Evolutionary conservation across 1,140 invertebrate species (phyloP).

Genomic region (Drosophila equinoxialis): DNA sequence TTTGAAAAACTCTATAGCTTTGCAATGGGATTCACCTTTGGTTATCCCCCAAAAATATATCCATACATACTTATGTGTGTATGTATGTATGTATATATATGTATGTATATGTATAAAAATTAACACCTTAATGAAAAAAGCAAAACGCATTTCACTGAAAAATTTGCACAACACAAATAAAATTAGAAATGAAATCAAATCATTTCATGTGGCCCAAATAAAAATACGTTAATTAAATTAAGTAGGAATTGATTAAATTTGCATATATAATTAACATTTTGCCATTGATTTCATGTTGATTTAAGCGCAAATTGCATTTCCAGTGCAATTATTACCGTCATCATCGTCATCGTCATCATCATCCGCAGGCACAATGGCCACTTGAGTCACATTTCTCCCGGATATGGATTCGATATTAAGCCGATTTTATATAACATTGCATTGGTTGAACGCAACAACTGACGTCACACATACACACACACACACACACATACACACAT

Average conservation of each 20-base stretch:
- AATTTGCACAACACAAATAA: slow-evolving; percentile 9
- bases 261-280: slow-evolving; percentile 60
- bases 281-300: slow-evolving; percentile 34
- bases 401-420: slow-evolving; percentile 39
- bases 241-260: slow-evolving; percentile 57
- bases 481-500: slow-evolving; percentile 18
- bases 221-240: slow-evolving; percentile 68
- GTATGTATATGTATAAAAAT: not conserved
- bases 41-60: not conserved
- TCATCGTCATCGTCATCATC: slow-evolving; percentile 10
- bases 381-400: slow-evolving; percentile 29
- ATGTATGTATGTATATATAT: no score
- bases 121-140: not conserved
- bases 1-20: no score
- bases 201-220: slow-evolving; percentile 26
- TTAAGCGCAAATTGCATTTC: slow-evolving; percentile 61
- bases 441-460: slow-evolving; percentile 21
- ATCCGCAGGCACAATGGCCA: slow-evolving; percentile 48
- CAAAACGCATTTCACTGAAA: slow-evolving; percentile 6
- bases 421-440: slow-evolving; percentile 53
- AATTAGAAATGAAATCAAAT: slow-evolving; percentile 27
- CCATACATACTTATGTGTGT: no score
- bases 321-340: slow-evolving; percentile 33
- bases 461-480: slow-evolving; percentile 52
- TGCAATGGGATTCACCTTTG: not conserved